Evolutionary conservation across 2,888 invertebrate genomes (phyloP), one percentile per base, ranked within the genome.

Genomic region (Trimorus sp.): DNA sequence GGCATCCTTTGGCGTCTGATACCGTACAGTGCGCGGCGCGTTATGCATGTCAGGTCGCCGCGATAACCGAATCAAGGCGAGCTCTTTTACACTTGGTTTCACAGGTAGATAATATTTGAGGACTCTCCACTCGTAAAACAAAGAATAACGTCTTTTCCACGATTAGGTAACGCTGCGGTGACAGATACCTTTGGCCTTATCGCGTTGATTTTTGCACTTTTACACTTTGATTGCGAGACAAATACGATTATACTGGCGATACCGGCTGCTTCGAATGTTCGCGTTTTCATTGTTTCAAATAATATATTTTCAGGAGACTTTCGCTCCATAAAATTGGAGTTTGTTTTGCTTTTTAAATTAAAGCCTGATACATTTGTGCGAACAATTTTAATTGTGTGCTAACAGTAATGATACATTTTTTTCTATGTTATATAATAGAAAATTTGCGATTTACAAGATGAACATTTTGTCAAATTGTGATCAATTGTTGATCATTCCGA

Each of bases 1-100:
- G 83, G 90, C 88, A 89, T 88, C 87, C 85, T 84, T 84, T 85
- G 87, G 77, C 83, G 84, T 82, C 79, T 85, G 85, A 86, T 87
- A 88, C 80, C 85, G 75, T 68, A 65, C 51, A 59, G 69, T 60
- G 45, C 59, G 75, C 70, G 74, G 70, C 42, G 62, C 56, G 58
- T 73, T 77, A 79, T 81, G 83, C 83, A 76, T 73, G 81, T 73
- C 79, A 79, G 79, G 74, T 82, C 74, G 78, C 60, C 63, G 12
- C 75, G 83, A 83, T 83, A 83, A 76, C 65, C 78, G 81, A 85
- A 81, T 81, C 84, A 84, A 84, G 82, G 75, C 78, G 71, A 75
- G 56, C 48, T 75, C 75, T 74, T 82, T 82, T 79, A 82, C 79
- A 83, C 82, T 82, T 62, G 54, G 63, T 40, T 79, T 75, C 75